Evolutionary conservation across 1,140 invertebrate species (phyloP), one percentile per base, ranked within the genome.

Genomic region (Calephelis virginiensis): DNA sequence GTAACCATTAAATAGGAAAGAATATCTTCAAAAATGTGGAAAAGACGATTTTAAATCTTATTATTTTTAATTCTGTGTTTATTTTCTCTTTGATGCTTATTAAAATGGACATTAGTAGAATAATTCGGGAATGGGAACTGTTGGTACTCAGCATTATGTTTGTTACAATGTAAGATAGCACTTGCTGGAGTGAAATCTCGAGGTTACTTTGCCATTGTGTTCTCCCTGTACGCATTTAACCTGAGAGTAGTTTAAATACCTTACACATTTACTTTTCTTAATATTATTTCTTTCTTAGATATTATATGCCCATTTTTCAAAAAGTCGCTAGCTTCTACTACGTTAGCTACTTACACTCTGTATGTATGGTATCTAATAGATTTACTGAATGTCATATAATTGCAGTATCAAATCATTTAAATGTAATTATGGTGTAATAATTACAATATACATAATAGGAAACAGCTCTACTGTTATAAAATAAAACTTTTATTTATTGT

Each of bases 121-220:
- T 28, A 28, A 28, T 53, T 53, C 17, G 17, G 50, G 50, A 53
- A 53, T 6, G 49, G 9, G 17, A 17, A 10, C 50, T 53, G 50
- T 53, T 14, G 10, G 8, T 6, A 43, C 40, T 43, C 40, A 53
- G 17, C 14, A 28, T 53, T 53, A 17, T 53, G 50, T 28, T 28
- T 13, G 17, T 53, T 53, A 53, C n/a, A 53, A 49, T 49, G 48
- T 13, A 53, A 17, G 50, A 17, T 53, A 53, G 10, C 50, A 53
- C 50, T 53, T 53, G 50, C 50, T 14, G 14, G 50, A 53, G 40
- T 1, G 50, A 14, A 53, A 11, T 53, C 17, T 53, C 17, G 50
- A 28, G 50, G 50, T 53, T 53, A 53, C 17, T 28, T 28, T 13
- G 49, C 50, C 17, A 53, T 53, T 53, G 8, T 50, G 6, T 9